phyloP scores from a whole-genome alignment of 2,113 vertebrate species.

The Catharus bicknelli region DNA sequence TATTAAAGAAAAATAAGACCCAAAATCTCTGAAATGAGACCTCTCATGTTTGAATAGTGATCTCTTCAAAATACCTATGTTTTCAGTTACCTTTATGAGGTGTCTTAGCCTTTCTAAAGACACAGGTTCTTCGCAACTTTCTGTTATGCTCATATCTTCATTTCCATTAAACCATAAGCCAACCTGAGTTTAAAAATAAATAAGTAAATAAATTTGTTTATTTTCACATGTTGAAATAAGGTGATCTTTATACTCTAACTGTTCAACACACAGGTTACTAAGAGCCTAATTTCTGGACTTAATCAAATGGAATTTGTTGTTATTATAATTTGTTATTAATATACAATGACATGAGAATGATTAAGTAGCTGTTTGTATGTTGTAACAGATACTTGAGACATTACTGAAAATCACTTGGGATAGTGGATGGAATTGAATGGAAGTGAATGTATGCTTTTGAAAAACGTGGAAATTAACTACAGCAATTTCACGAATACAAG shows the following conservation, averaged over 20 bases:
- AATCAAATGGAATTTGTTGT: background rate
- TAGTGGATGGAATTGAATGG: background rate
- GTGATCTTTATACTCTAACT: background rate
- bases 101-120: constrained; percentile 75
- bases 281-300: background rate
- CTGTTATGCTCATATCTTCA: constrained; percentile 57
- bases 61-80: background rate
- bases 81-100: constrained; percentile 80
- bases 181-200: constrained; percentile 62
- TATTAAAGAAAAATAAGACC: background rate
- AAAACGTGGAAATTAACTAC: background rate
- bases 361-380: background rate
- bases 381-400: background rate
- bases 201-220: background rate
- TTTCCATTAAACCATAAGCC: constrained; percentile 86
- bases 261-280: background rate
- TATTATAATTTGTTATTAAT: background rate
- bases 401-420: background rate
- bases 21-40: background rate
- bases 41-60: background rate
- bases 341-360: background rate
- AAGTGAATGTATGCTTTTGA: background rate
- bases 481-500: no score
- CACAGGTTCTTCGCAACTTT: constrained; percentile 72
- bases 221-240: background rate